Evolutionary conservation across 2,113 vertebrate species (phyloP), one percentile per base, ranked within the genome.

Genomic region (Xenopus borealis): DNA sequence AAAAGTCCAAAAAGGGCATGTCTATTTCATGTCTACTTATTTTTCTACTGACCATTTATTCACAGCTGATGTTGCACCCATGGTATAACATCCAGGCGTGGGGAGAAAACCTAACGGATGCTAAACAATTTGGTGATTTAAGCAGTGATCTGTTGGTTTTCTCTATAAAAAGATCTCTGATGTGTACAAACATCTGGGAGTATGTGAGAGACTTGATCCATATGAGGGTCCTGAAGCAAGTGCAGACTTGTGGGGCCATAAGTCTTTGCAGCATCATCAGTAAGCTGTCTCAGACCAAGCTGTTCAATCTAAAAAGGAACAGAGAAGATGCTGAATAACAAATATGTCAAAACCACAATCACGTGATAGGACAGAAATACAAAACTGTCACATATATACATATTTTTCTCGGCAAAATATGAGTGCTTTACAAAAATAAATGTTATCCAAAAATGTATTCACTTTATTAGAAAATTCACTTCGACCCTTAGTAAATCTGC

Each of bases 131-230:
- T 6, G 3, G 50, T 52, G 13, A 17, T 10, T 75, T 85, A 98
- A 79, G 93, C 97, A 0, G 96, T 95, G 73, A 98, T 98, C 80
- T 95, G 91, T 52, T 95, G 88, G 83, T 90, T 96, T 77, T 98
- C 96, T 76, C 95, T 88, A 86, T 94, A 98, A 78, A 94, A 90
- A 0, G 93, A 77, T 75, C 95, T 92, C 82, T 88, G 92, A 87
- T 83, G 93, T 9, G 87, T 75, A 0, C 91, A 93, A 14, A 88
- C 82, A 65, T 92, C 91, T 8, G 89, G 86, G 64, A 90, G 89
- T 81, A 89, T 87, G 63, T 91, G 83, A 69, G 87, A 90, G 71
- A 86, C 67, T 52, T 86, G 90, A 0, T 92, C 91, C 0, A 83
- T 84, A 58, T 81, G 87, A 0, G 82, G 63, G 61, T 92, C 91